Evolutionary conservation across 1,140 invertebrate species (phyloP), one percentile per base, ranked within the genome.

Genomic region (Hetaerina americana): DNA sequence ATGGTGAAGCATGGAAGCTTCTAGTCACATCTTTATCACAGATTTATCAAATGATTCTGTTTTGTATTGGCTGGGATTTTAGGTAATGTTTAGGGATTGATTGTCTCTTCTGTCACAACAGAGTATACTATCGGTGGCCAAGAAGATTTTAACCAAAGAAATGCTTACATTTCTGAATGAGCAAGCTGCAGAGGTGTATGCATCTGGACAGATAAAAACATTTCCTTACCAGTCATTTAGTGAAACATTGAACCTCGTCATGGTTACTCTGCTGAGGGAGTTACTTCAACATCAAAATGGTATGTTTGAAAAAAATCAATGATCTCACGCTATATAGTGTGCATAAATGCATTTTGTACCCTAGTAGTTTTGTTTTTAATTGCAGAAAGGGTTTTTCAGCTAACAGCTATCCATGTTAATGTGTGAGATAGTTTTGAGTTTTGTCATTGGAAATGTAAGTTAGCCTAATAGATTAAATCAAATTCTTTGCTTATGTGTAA

Each of bases 151-250:
- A 5, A 92, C 90, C 22, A 95, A 95, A 81, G 91, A 95, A 72
- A 85, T 93, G 26, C 80, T 97, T 40, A 85, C 76, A 66, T 78
- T 77, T 67, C 80, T 98, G 69, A 94, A 98, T 79, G 87, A 91
- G 71, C 89, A 93, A 79, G 89, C 92, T 25, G 83, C 88, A 70
- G 91, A 96, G 81, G 87, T 95, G 24, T 87, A 85, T 75, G 82
- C 85, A 66, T 84, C 85, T 70, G 85, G 85, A 70, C 83, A 83
- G 77, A 84, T 91, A 31, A 83, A 88, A 79, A 87, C 90, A 71
- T 94, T 93, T 77, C 91, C 92, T 2, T 97, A 96, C 79, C 90
- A 92, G 77, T 93, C 92, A 1, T 95, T 97, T 78, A 97, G 94
- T 74, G 97, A 99, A 83, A 95, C 92, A 0, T 83, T 99, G 66